phyloP scores from a whole-genome alignment of 2,797 vertebrate genomes.

The Neostethus bicornis region DNA sequence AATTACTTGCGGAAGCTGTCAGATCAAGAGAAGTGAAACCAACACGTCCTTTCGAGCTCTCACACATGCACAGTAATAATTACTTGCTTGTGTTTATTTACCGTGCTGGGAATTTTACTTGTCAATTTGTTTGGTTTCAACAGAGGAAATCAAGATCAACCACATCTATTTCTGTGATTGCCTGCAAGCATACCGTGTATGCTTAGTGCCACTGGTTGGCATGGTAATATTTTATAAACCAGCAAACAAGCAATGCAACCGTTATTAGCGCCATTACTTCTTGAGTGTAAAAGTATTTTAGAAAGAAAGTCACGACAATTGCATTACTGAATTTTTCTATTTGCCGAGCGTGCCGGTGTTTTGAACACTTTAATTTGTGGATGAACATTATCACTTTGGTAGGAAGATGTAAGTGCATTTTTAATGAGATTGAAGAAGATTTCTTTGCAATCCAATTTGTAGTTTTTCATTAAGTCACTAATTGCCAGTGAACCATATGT shows the following conservation, averaged over 20 bases:
- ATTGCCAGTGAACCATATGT: not conserved
- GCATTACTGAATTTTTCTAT: not conserved
- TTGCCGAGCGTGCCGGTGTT: slow-evolving; percentile 2
- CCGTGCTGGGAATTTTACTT: not conserved
- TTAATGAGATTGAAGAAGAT: slow-evolving; percentile 1
- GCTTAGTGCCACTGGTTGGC: not conserved
- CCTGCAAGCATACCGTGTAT: not conserved
- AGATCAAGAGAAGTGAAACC: not conserved
- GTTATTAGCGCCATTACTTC: not conserved
- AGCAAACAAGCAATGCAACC: not conserved
- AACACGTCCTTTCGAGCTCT: not conserved
- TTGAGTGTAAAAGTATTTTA: not conserved
- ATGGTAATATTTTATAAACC: slow-evolving; percentile 1
- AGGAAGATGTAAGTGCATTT: not conserved
- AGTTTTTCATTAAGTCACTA: slow-evolving; percentile 1
- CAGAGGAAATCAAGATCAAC: not conserved
- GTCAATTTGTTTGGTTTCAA: not conserved
- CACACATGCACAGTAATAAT: not conserved
- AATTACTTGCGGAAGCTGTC: not conserved
- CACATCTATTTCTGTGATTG: not conserved
- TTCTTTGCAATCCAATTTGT: not conserved
- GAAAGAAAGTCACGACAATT: not conserved
- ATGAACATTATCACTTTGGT: not conserved
- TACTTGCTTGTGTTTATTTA: not conserved
- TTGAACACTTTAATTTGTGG: not conserved